Percentiles rank a stretch among this genome's conserved stretches.
phyloP scores from a whole-genome alignment of 2,797 vertebrate genomes.

The Sciurus vulgaris region DNA sequence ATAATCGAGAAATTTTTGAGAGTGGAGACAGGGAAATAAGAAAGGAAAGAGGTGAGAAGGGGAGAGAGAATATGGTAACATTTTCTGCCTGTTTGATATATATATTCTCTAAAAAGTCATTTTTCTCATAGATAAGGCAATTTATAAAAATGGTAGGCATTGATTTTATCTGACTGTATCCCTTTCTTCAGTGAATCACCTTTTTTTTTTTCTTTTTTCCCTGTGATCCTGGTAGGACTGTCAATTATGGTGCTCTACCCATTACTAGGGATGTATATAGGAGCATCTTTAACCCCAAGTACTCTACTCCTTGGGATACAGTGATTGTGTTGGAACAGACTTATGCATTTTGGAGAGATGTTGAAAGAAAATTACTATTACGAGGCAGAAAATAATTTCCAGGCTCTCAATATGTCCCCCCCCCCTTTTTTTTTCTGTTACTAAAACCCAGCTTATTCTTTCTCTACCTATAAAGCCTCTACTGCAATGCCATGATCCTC shows the following conservation, averaged over 20 bases:
- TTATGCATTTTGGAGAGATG: not conserved
- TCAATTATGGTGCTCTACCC: not conserved
- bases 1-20: not conserved
- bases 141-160: not conserved
- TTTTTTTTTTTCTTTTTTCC: no score
- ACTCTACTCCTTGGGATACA: not conserved
- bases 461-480: not conserved
- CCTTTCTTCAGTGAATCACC: not conserved
- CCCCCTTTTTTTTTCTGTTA: not conserved
- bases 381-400: not conserved
- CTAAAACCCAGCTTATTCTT: not conserved
- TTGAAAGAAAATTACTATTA: not conserved
- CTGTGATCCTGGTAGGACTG: not conserved
- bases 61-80: not conserved
- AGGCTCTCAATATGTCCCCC: not conserved
- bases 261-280: not conserved
- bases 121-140: not conserved
- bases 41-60: not conserved
- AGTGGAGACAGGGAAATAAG: not conserved
- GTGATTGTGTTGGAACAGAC: not conserved
- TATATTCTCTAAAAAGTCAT: not conserved
- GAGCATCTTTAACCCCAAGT: not conserved
- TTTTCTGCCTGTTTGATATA: not conserved
- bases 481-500: not conserved
- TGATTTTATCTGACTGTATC: not conserved